These are phyloP conservation scores for Gymnodraco acuticeps DNA, from an alignment of 2,797 vertebrate species.

Conservation along the genomic window DNA sequence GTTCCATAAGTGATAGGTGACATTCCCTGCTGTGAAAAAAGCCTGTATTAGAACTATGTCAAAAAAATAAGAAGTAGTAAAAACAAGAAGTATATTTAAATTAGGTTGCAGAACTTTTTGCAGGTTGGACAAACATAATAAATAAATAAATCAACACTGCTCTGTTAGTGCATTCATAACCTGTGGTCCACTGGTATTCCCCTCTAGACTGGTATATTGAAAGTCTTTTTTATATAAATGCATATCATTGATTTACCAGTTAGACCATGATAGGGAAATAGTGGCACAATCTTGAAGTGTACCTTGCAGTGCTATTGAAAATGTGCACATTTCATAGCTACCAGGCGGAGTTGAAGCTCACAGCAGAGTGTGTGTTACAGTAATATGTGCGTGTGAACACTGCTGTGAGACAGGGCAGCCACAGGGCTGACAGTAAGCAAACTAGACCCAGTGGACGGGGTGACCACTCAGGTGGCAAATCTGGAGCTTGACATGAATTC, in stretches of 20 bases:
- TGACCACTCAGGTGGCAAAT: constrained; percentile 83
- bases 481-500: constrained; percentile 78
- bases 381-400: constrained; percentile 42
- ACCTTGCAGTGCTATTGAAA: constrained; percentile 50
- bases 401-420: constrained; percentile 59
- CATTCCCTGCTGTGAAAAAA: constrained; percentile 23
- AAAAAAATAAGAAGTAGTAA: background rate
- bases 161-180: too few species aligned
- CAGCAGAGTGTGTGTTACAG: constrained; percentile 24
- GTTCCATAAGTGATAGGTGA: constrained; percentile 34
- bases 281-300: constrained; percentile 41
- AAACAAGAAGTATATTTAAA: background rate
- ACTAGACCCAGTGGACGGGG: constrained; percentile 74
- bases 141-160: constrained; percentile 2
- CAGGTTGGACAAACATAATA: constrained; percentile 9
- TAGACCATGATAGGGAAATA: constrained; percentile 36
- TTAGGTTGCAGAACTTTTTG: constrained; percentile 13
- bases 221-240: constrained; percentile 32
- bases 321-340: constrained; percentile 26
- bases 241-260: constrained; percentile 49
- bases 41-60: background rate
- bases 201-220: background rate
- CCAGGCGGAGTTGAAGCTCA: constrained; percentile 12
- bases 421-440: constrained; percentile 78
- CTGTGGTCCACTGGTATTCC: constrained; percentile 13